A percentile compares a stretch with the other conserved stretches of the same genome.
Conservation (phyloP, 2,888 invertebrate genomes). For the Microctonus aethiopoides region DNA sequence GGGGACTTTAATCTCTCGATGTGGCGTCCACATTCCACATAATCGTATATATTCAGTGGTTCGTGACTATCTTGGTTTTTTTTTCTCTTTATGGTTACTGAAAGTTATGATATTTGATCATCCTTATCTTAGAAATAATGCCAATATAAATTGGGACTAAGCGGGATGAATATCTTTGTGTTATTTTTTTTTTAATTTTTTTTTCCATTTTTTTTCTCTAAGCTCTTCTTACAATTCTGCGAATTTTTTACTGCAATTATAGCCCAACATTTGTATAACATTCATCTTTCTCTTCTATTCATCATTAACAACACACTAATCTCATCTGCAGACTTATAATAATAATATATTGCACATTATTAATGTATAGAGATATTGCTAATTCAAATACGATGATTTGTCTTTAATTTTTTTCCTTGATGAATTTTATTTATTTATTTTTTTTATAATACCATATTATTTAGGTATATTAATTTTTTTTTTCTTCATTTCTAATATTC, state of each 20-base stretch:
- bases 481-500: conserved; percentile 5
- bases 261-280: neutral
- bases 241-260: neutral
- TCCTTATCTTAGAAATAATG: neutral
- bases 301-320: conserved; percentile 1
- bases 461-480: conserved; percentile 10
- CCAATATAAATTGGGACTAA: neutral
- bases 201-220: neutral
- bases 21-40: neutral
- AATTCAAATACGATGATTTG: conserved; percentile 46
- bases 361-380: conserved; percentile 49
- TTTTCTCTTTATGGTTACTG: neutral
- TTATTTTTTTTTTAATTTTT: neutral
- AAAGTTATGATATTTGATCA: conserved; percentile 1
- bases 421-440: conserved; percentile 15
- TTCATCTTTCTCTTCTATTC: neutral
- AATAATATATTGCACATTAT: conserved; percentile 21
- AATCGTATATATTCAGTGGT: neutral
- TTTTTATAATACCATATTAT: neutral
- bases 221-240: neutral
- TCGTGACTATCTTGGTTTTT: neutral
- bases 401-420: conserved; percentile 21
- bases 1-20: conserved; percentile 7
- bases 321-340: neutral
- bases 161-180: neutral